phyloP scores from a whole-genome alignment of 2,888 invertebrate genomes.

The Tetheella fluctuosa region DNA sequence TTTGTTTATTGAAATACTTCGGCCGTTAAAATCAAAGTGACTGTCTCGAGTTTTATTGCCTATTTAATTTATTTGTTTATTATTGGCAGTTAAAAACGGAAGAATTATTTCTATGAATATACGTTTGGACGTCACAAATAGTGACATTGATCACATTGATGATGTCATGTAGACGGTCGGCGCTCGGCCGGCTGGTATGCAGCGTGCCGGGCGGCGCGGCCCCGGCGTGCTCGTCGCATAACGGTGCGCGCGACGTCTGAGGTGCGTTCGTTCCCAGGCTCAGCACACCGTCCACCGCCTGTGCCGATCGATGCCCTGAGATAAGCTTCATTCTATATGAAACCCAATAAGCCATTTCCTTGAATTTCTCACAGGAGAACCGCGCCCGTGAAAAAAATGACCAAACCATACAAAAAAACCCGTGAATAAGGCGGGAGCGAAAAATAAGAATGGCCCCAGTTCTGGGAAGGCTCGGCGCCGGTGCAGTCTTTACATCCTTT shows the following conservation, averaged over 20 bases:
- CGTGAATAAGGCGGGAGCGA: constrained; percentile 81
- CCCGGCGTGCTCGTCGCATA: constrained; percentile 34
- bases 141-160: constrained; percentile 43
- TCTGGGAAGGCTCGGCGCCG: constrained; percentile 82
- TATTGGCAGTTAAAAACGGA: constrained; percentile 33
- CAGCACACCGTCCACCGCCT: constrained; percentile 9
- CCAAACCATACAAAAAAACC: constrained; percentile 71
- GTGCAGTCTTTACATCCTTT: constrained; percentile 79
- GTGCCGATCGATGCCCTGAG: constrained; percentile 66
- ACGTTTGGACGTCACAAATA: constrained; percentile 45
- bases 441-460: constrained; percentile 81
- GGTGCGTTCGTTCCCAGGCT: constrained; percentile 66
- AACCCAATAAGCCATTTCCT: constrained; percentile 83
- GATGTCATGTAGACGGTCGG: constrained; percentile 52
- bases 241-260: constrained; percentile 59
- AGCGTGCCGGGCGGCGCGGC: constrained; percentile 19
- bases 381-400: constrained; percentile 77
- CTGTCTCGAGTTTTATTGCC: constrained; percentile 38
- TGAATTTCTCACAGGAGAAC: constrained; percentile 77
- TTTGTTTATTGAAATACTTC: constrained; percentile 31
- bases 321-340: constrained; percentile 76
- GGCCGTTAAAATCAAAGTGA: constrained; percentile 36
- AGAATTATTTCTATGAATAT: constrained; percentile 39
- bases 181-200: constrained; percentile 26
- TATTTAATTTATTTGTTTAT: constrained; percentile 43